Percentiles rank a stretch among this genome's conserved stretches.
These are phyloP conservation scores for Apteryx mantelli DNA, from an alignment of 2,113 vertebrate species.

Conservation along the genomic window DNA sequence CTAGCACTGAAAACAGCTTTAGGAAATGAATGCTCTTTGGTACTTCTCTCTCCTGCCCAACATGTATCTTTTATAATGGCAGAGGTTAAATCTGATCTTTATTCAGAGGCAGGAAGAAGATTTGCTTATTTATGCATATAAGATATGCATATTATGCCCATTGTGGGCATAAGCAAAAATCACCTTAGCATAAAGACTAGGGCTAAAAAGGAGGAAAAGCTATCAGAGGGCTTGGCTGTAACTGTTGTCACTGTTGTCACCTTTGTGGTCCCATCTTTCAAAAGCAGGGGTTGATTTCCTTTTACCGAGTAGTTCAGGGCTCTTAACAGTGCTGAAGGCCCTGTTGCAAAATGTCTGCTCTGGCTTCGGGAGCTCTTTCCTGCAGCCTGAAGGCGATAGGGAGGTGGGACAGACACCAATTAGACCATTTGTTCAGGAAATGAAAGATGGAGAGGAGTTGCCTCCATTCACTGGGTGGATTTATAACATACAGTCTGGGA, in stretches of 20 bases:
- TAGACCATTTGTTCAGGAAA: neutral
- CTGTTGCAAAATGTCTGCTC: fast-evolving
- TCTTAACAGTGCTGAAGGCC: neutral
- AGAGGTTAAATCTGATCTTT: neutral
- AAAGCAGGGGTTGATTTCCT: neutral
- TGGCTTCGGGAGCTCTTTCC: neutral
- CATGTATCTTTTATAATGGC: fast-evolving
- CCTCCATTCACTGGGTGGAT: neutral
- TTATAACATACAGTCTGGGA: neutral
- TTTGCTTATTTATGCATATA: neutral
- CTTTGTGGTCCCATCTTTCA: neutral
- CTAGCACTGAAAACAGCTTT: fast-evolving
- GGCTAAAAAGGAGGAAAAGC: neutral
- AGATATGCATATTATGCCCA: neutral
- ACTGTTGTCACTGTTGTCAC: neutral
- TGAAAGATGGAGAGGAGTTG: neutral
- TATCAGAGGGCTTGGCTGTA: neutral
- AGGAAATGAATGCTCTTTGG: neutral
- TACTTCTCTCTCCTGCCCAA: neutral
- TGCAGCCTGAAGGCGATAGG: fast-evolving
- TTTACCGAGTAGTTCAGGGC: neutral
- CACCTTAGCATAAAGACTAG: neutral
- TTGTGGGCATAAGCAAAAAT: neutral
- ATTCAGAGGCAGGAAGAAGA: neutral
- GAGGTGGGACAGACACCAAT: neutral